Percentiles rank a stretch among this genome's conserved stretches.
Evolutionary conservation across 2,113 vertebrate species (phyloP).

Genomic region (Butastur rufipennis): DNA sequence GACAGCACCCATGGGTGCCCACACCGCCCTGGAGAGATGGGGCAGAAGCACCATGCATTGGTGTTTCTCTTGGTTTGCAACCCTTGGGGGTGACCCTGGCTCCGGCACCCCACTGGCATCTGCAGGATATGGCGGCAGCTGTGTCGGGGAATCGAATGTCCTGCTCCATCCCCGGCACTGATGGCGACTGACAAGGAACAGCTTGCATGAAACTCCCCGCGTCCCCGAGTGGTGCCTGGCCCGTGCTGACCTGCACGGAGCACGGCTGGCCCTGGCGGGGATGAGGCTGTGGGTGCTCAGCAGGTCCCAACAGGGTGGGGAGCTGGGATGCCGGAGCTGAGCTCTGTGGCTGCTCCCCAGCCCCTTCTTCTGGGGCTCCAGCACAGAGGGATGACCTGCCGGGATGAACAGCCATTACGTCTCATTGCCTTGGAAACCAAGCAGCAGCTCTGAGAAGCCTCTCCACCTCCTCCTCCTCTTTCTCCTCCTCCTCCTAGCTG

Average conservation of each 20-base stretch:
- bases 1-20: background rate
- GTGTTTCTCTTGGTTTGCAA: background rate
- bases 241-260: fast-evolving
- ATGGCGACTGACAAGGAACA: background rate
- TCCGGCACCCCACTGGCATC: background rate
- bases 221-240: background rate
- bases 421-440: slow-evolving; percentile 62
- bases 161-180: fast-evolving
- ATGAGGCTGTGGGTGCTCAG: background rate
- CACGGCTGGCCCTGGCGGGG: fast-evolving
- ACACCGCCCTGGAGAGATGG: background rate
- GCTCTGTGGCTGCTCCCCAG: background rate
- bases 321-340: background rate
- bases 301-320: background rate
- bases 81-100: background rate
- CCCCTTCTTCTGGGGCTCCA: background rate
- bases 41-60: fast-evolving
- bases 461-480: background rate
- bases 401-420: slow-evolving; percentile 37
- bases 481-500: background rate
- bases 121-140: background rate
- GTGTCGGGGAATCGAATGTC: background rate
- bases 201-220: background rate
- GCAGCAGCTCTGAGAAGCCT: background rate
- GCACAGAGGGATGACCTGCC: background rate